Evolutionary conservation across 2,888 invertebrate species (phyloP).

Genomic region (Eristalinus aeneus): DNA sequence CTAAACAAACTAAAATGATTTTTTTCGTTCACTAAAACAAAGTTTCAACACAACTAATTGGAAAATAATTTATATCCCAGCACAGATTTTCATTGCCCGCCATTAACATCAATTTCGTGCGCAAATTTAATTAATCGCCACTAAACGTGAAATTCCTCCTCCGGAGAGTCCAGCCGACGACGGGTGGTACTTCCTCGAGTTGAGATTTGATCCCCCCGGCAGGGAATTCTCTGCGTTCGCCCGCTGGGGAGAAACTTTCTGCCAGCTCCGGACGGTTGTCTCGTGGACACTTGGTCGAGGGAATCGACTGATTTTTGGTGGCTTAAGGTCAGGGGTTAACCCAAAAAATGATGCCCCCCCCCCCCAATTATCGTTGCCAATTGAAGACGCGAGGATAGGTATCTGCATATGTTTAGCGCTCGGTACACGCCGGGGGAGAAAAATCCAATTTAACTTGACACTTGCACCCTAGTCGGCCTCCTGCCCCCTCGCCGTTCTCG

Average conservation of each 20-base stretch:
- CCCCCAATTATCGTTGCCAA: not conserved
- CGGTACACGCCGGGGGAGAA: not conserved
- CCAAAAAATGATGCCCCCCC: not conserved
- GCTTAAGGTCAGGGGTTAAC: not conserved
- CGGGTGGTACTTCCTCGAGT: not conserved
- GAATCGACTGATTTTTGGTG: not conserved
- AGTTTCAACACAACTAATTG: constrained; percentile 39
- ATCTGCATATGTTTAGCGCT: not conserved
- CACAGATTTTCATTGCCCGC: constrained; percentile 48
- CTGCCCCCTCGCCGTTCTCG: not conserved
- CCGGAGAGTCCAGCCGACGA: not conserved
- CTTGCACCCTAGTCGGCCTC: not conserved
- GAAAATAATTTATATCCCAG: constrained; percentile 58
- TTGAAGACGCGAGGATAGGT: not conserved
- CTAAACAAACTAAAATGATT: constrained; percentile 2
- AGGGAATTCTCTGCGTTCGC: no score
- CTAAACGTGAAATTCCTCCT: constrained; percentile 42
- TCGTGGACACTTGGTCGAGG: not conserved
- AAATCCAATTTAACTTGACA: not conserved
- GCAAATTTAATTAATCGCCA: constrained; percentile 53
- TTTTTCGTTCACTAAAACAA: constrained; percentile 9
- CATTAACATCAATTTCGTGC: constrained; percentile 60
- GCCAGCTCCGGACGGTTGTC: not conserved
- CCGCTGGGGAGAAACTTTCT: no score
- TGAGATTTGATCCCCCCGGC: no score